Base-by-base conservation (phyloP, 2,888 invertebrate genomes). In the Drosophila rubida region DNA sequence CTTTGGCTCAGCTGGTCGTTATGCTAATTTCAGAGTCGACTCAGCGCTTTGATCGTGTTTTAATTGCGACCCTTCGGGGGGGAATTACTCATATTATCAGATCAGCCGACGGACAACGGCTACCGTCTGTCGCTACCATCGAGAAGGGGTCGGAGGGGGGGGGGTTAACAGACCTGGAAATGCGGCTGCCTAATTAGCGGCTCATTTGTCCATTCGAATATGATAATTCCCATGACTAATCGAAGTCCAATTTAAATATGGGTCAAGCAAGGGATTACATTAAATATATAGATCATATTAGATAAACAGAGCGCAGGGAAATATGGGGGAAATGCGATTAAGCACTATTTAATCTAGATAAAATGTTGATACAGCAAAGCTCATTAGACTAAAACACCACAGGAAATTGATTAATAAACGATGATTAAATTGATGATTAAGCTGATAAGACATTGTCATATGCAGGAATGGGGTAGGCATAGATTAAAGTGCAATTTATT, bases 191-290 rank as follows among this genome's bases (percentile, higher is more conserved):
- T 75, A 82, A 84, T 87, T 84, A 87, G 69, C 64, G 70, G 69
- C 66, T 87, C 82, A 84, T 87, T 87, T 87, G 87, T 85, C 53
- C 45, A 66, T 51, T 80, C 61, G 65, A 75, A 78, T 82, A 86
- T 86, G 81, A 65, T 69, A 84, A 84, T 87, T 64, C 49, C 62
- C 77, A 65, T 82, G 80, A 82, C 80, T 82, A 80, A 83, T 79
- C 64, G 71, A 49, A 62, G 62, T 74, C 41, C 7, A 61, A 41
- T 46, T 46, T 50, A 57, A 63, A 50, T 45, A 62, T 80, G 70
- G 72, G 68, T 84, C 78, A 11, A 25, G 2, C 14, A 2, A 39
- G 44, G 23, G 13, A 14, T 25, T 30, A 41, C 41, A 19, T 42
- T 11, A n/a, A 4, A 39, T 4, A 39, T 4, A 49, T 57, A 22